Percentiles rank a stretch among this genome's conserved stretches.
Conservation (phyloP, 1,140 invertebrate genomes). For the Diorhabda sublineata region DNA sequence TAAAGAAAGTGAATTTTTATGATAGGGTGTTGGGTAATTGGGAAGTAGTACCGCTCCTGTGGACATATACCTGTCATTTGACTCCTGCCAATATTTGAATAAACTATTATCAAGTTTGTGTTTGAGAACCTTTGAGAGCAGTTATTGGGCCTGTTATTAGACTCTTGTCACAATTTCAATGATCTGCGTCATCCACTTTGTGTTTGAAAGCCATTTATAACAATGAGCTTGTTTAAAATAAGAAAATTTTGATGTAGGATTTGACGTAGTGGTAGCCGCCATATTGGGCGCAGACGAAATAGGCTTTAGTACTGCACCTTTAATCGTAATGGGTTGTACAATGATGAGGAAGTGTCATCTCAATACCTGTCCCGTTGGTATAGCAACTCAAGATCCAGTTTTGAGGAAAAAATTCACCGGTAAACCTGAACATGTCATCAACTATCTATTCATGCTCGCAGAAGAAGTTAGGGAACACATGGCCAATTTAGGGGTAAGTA, state of each 20-base stretch:
- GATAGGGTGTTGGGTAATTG: no score
- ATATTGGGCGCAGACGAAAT: slow-evolving; percentile 97
- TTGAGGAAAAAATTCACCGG: slow-evolving; percentile 95
- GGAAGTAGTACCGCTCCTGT: no score
- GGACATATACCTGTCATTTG: no score
- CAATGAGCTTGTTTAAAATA: no score
- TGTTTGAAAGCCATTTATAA: no score
- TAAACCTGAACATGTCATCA: slow-evolving; percentile 95
- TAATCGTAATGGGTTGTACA: slow-evolving; percentile 96
- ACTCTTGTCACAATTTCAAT: no score
- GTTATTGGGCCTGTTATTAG: no score
- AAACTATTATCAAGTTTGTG: no score
- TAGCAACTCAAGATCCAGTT: slow-evolving; percentile 95
- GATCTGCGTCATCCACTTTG: no score
- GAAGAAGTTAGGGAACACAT: slow-evolving; percentile 91
- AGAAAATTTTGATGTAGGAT: slow-evolving; percentile 53
- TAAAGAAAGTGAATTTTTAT: no score
- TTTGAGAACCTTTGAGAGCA: no score
- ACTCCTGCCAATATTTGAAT: no score
- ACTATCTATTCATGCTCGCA: slow-evolving; percentile 95
- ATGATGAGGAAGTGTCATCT: slow-evolving; percentile 99
- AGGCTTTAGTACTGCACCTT: slow-evolving; percentile 96
- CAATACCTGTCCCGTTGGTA: slow-evolving; percentile 98
- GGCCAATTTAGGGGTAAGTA: slow-evolving; percentile 82
- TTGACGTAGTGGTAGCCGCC: slow-evolving; percentile 95